Evolutionary conservation across 1,140 invertebrate genomes (phyloP).

Genomic region (Pristionchus pacificus): DNA sequence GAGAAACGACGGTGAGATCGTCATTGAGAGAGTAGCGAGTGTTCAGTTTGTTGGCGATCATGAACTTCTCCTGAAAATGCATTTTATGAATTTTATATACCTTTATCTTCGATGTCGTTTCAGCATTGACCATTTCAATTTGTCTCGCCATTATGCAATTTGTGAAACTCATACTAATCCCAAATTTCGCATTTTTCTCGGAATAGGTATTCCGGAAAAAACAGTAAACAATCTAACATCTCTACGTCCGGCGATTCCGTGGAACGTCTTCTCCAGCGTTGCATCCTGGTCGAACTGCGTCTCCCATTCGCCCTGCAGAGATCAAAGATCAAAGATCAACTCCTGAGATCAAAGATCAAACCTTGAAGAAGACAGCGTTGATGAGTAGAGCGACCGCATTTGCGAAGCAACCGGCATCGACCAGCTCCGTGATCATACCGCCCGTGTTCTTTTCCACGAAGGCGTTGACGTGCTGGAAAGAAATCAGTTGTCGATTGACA

Average conservation of each 20-base stretch:
- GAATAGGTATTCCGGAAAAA: neutral
- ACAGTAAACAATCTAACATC: neutral
- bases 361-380: neutral
- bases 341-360: neutral
- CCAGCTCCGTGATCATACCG: neutral
- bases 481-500: neutral
- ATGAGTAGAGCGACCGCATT: neutral
- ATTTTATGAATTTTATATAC: too few species aligned
- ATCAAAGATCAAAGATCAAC: neutral
- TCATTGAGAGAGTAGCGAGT: neutral
- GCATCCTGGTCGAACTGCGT: neutral
- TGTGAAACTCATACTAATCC: neutral
- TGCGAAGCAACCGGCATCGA: neutral
- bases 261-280: neutral
- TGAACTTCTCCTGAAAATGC: too few species aligned
- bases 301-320: neutral
- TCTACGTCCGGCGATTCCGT: neutral
- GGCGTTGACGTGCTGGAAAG: neutral
- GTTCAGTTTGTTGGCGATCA: neutral
- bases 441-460: neutral
- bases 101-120: neutral
- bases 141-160: neutral
- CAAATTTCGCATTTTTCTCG: neutral
- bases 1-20: neutral
- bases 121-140: neutral